Conservation (phyloP, 2,888 invertebrate species). For the Molorchus minor region DNA sequence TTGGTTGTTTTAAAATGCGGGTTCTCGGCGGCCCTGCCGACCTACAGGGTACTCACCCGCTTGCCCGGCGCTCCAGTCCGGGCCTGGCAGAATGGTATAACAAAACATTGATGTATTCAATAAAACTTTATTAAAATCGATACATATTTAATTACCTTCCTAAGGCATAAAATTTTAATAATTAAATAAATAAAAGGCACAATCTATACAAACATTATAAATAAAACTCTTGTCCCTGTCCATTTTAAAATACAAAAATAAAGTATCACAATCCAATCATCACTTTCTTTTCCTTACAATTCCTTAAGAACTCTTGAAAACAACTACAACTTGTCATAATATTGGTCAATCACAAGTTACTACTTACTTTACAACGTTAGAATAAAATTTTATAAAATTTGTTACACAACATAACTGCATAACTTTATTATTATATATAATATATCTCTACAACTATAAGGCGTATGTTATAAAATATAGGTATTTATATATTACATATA, state of each 20-base stretch:
- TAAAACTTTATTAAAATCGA: slow-evolving; percentile 57
- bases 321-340: slow-evolving; percentile 40
- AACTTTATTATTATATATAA: slow-evolving; percentile 39
- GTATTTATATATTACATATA: slow-evolving; percentile 44
- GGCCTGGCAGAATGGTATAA: neutral
- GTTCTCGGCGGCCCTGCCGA: too few species aligned
- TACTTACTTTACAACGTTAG: slow-evolving; percentile 41
- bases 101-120: slow-evolving; percentile 28
- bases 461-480: slow-evolving; percentile 56
- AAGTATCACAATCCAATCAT: slow-evolving; percentile 61
- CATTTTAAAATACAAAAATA: slow-evolving; percentile 60
- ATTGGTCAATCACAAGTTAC: slow-evolving; percentile 47
- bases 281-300: slow-evolving; percentile 42
- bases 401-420: slow-evolving; percentile 47
- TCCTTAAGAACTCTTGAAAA: slow-evolving; percentile 39
- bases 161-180: slow-evolving; percentile 55
- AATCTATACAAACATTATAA: slow-evolving; percentile 58
- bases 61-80: too few species aligned
- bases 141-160: slow-evolving; percentile 54
- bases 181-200: slow-evolving; percentile 63
- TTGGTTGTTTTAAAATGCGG: too few species aligned
- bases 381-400: slow-evolving; percentile 48
- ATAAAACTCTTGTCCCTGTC: slow-evolving; percentile 53
- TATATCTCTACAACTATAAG: slow-evolving; percentile 56
- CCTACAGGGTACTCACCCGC: too few species aligned